These are phyloP conservation scores for Hoplodrina blanda DNA, from an alignment of 2,888 invertebrate genomes.

Conservation along the genomic window DNA sequence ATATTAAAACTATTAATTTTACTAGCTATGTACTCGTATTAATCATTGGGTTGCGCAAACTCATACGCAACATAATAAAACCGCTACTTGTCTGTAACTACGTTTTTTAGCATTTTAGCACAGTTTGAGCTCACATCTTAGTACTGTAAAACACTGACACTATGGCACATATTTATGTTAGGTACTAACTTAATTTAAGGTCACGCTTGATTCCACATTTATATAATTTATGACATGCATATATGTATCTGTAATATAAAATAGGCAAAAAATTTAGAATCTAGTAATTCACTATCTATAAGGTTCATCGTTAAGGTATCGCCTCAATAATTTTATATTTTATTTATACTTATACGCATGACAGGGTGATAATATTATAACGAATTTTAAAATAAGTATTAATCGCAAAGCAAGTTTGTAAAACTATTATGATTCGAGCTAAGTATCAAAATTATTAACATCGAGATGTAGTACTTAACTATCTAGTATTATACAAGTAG, in stretches of 20 bases:
- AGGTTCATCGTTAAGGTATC: conserved; percentile 46
- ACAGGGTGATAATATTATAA: conserved; percentile 42
- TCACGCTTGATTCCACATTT: conserved; percentile 45
- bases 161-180: conserved; percentile 38
- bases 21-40: conserved; percentile 60
- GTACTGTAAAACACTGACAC: conserved; percentile 48
- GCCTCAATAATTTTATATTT: conserved; percentile 37
- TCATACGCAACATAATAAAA: conserved; percentile 36
- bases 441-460: conserved; percentile 58
- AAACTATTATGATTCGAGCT: conserved; percentile 56
- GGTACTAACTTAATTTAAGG: conserved; percentile 44
- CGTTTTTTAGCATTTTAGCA: conserved; percentile 16
- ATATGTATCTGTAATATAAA: conserved; percentile 53
- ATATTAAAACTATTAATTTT: conserved; percentile 59
- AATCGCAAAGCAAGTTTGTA: conserved; percentile 47
- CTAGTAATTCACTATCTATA: conserved; percentile 61
- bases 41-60: conserved; percentile 38
- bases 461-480: conserved; percentile 59
- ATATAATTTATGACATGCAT: conserved; percentile 47
- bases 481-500: conserved; percentile 62
- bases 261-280: conserved; percentile 66
- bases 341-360: conserved; percentile 29
- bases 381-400: conserved; percentile 40
- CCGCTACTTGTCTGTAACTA: conserved; percentile 45
- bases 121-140: conserved; percentile 52